A percentile compares a stretch with the other conserved stretches of the same genome.
These are phyloP conservation scores for Campoletis raptor DNA, from an alignment of 2,888 invertebrate species.

Conservation along the genomic window DNA sequence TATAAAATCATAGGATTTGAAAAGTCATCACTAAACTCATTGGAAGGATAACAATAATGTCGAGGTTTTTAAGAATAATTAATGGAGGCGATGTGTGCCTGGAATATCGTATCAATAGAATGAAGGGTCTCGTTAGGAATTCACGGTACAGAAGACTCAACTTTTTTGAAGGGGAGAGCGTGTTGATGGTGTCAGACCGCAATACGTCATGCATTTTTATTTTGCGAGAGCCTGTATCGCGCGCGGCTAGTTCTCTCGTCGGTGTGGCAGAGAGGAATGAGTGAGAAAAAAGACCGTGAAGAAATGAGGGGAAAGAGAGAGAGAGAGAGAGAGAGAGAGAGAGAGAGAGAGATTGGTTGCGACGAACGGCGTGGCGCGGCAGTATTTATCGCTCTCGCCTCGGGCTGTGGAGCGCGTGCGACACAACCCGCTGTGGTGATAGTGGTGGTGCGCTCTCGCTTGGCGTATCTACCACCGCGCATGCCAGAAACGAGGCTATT, in stretches of 20 bases:
- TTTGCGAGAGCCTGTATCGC: constrained; percentile 60
- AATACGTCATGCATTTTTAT: constrained; percentile 23
- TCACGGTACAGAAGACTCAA: not conserved
- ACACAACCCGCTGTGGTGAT: constrained; percentile 62
- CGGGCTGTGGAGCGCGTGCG: constrained; percentile 71
- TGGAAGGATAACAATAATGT: not conserved
- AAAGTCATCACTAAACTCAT: not conserved
- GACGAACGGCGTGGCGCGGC: constrained; percentile 71
- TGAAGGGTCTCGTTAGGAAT: not conserved
- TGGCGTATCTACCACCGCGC: constrained; percentile 78
- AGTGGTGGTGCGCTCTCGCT: constrained; percentile 68
- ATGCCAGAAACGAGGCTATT: constrained; percentile 80
- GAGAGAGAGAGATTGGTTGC: constrained; percentile 40
- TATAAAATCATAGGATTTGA: not conserved
- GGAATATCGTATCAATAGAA: not conserved
- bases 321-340: constrained; percentile 26
- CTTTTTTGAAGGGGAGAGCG: not conserved
- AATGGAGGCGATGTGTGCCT: not conserved
- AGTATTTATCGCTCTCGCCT: constrained; percentile 80
- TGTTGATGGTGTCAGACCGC: not conserved
- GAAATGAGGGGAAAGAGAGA: not conserved
- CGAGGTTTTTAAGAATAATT: not conserved
- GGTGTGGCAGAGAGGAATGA: constrained; percentile 47
- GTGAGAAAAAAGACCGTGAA: constrained; percentile 23
- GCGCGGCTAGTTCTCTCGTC: constrained; percentile 47